Evolutionary conservation across 2,113 vertebrate species (phyloP), one percentile per base, ranked within the genome.

Genomic region (Gadus chalcogrammus): DNA sequence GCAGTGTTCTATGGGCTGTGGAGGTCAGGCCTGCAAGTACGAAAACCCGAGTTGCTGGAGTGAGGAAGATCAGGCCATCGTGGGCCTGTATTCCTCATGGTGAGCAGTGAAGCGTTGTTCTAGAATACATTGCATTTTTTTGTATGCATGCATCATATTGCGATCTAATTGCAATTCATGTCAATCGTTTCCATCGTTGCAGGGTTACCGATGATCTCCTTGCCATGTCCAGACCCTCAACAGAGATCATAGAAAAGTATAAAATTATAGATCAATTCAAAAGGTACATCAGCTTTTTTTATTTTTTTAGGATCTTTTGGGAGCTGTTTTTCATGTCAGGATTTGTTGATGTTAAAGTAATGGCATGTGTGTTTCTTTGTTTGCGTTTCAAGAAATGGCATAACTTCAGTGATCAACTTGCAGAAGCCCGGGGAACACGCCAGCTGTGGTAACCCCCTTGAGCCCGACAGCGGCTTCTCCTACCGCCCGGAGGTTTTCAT

Each of bases 321-420:
- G 20, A 75, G 13, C 9, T 68, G 64, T 9, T 22, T 63, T 48
- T 4, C 3, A n/a, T 9, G 52, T 15, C 31, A 8, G 31, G n/a
- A 15, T 20, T 15, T 60, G 69, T 35, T n/a, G 18, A 69, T 4
- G 60, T 15, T 24, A n/a, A 61, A n/a, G 24, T 15, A 15, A 27
- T 58, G 55, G 9, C 59, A 27, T 18, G 6, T 61, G 8, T 52
- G 64, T 28, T 12, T 73, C 11, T 77, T 18, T 82, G 55, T 69
- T 15, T 68, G 18, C 69, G 8, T 86, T 48, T 48, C 69, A 87
- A 98, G 95, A 86, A 89, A 82, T 77, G 92, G 90, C 62, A 93
- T 98, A 82, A 97, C 94, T 92, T 94, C 95, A n/a, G 15, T 98
- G 59, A 95, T 98, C 91, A 98, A 97, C 89, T 93, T 98, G n/a